Conservation (phyloP, 2,888 invertebrate genomes). For the Chymomyza caudatula region DNA sequence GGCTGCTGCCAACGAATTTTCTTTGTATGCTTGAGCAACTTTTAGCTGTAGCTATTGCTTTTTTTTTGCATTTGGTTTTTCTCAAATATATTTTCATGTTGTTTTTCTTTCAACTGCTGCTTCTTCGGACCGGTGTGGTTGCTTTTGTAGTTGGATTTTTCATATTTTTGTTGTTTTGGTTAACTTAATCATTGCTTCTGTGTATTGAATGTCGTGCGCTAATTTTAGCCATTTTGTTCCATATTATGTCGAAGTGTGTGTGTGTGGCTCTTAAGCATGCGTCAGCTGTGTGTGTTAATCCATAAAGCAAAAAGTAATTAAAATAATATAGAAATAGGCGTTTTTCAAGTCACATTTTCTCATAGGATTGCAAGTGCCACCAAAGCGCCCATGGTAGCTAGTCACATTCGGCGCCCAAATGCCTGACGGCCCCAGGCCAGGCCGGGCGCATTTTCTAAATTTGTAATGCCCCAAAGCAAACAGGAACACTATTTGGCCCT, state of each 20-base stretch:
- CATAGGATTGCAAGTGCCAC: not conserved
- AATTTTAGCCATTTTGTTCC: slow-evolving; percentile 71
- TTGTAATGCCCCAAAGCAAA: slow-evolving; percentile 60
- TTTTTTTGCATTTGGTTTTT: slow-evolving; percentile 14
- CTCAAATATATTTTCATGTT: not conserved
- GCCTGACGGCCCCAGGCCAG: slow-evolving; percentile 45
- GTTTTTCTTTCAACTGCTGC: not conserved
- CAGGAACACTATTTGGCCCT: slow-evolving; percentile 45
- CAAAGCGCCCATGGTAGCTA: not conserved
- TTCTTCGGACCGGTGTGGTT: slow-evolving; percentile 4
- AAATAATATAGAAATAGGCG: slow-evolving; percentile 50
- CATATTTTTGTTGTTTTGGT: slow-evolving; percentile 54
- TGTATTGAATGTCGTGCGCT: slow-evolving; percentile 72
- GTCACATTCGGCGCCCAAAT: slow-evolving; percentile 10
- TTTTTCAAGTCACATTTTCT: not conserved
- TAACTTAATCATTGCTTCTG: slow-evolving; percentile 67
- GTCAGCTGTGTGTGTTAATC: slow-evolving; percentile 42
- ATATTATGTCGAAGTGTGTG: slow-evolving; percentile 42
- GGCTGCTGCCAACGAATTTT: slow-evolving; percentile 6
- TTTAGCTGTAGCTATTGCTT: not conserved
- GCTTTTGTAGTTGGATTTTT: slow-evolving; percentile 36
- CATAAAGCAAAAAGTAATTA: slow-evolving; percentile 67
- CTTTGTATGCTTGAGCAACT: slow-evolving; percentile 1
- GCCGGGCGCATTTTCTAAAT: slow-evolving; percentile 74
- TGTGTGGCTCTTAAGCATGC: slow-evolving; percentile 2